phyloP scores from a whole-genome alignment of 2,888 invertebrate genomes.

The Himalopsyche anomala region DNA sequence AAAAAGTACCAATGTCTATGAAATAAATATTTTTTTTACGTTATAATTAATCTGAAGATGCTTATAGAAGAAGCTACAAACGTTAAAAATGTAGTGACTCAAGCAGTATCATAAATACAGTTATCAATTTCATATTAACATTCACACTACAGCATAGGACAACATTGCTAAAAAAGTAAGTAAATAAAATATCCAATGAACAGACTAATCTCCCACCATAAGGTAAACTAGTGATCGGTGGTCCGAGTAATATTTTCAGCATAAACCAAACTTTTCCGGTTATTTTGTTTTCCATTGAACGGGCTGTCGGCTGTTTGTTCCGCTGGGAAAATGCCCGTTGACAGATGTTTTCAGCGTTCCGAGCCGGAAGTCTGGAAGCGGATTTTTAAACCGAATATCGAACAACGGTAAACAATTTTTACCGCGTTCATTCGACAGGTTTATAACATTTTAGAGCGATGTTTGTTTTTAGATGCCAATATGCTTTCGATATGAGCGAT shows the following conservation, averaged over 20 bases:
- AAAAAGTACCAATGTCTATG: too few species aligned
- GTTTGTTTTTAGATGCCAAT: not conserved
- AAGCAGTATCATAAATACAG: too few species aligned
- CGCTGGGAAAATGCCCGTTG: constrained; percentile 15
- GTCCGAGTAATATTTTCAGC: not conserved
- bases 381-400: not conserved
- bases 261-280: not conserved
- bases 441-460: not conserved
- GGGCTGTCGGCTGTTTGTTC: not conserved
- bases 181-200: too few species aligned
- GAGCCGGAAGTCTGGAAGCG: not conserved
- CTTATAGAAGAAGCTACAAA: too few species aligned
- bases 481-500: too few species aligned
- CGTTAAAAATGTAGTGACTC: too few species aligned
- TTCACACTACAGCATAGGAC: too few species aligned
- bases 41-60: too few species aligned
- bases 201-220: too few species aligned
- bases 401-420: not conserved
- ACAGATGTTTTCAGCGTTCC: constrained; percentile 17
- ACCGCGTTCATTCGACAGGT: not conserved
- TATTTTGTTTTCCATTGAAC: not conserved
- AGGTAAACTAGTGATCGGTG: not conserved
- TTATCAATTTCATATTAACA: too few species aligned
- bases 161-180: too few species aligned
- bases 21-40: too few species aligned